Percentiles rank a stretch among this genome's conserved stretches.
Conservation (phyloP, 37 sponge, comb jelly and placozoan genomes). For the Aphrocallistes beatrix region DNA sequence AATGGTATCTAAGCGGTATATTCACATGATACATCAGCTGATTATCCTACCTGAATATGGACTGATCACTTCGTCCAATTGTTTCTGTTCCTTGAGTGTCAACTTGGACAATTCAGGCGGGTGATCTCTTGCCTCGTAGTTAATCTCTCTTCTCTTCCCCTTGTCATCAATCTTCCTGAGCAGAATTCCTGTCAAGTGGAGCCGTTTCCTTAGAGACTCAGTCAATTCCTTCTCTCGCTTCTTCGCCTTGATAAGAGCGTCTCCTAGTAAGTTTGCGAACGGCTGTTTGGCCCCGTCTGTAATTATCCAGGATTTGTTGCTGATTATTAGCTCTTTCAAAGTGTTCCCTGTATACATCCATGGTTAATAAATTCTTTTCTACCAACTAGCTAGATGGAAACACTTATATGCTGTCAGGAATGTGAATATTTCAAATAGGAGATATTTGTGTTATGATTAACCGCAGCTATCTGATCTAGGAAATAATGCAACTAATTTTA, state of each 20-base stretch:
- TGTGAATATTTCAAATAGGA: too few species aligned
- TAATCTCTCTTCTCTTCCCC: background rate
- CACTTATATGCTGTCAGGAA: too few species aligned
- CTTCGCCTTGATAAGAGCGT: background rate
- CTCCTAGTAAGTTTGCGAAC: background rate
- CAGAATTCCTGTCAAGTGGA: background rate
- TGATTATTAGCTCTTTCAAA: background rate
- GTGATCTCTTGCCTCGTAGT: background rate
- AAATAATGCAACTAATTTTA: too few species aligned
- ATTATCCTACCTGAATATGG: background rate
- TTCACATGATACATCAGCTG: too few species aligned
- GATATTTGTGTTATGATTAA: too few species aligned
- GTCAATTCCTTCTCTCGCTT: background rate
- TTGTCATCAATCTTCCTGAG: background rate
- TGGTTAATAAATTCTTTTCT: too few species aligned
- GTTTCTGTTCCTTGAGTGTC: background rate
- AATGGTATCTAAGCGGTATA: too few species aligned
- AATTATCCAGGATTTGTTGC: conserved; percentile 13
- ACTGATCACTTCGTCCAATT: background rate
- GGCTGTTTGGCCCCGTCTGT: conserved; percentile 6
- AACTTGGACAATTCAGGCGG: background rate
- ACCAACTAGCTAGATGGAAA: too few species aligned
- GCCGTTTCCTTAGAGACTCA: background rate
- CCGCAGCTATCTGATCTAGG: too few species aligned
- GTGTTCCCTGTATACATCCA: background rate